Base-by-base conservation (phyloP, 2,888 invertebrate genomes). In the Smittia aterrima region DNA sequence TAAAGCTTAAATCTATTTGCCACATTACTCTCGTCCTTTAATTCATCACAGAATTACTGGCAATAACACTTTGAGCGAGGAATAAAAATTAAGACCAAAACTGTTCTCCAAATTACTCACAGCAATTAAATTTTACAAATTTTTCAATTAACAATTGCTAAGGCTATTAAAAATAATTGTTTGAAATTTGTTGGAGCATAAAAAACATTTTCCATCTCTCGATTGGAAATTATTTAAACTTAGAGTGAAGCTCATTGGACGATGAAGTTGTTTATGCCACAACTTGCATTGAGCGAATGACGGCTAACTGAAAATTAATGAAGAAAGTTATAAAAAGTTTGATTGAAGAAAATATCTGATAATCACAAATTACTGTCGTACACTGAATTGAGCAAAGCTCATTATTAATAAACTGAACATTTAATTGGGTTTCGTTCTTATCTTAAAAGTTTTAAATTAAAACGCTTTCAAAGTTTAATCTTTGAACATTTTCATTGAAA, bases 91-190 rank as follows among this genome's bases (percentile, higher is more conserved):
- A 6, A 22, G 13, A 58, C 18, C 58, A 58, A 66, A 66, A 62
- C 1, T 32, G 25, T 66, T 66, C 25, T 24, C 13, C 58, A 40
- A 72, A 72, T 72, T 72, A 58, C 54, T 72, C 27, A 58, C 72
- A 64, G 72, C 72, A 72, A 72, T 72, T 72, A 38, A 72, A 62
- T 72, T 72, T 72, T 72, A 72, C 72, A 62, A 72, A 72, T 62
- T 72, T 70, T 72, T 72, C 70, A 72, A 72, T 72, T 72, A 72
- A 72, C 67, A 67, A 67, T 67, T 67, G 67, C 40, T 40, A 40
- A 62, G 72, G 54, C 64, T 62, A 58, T 72, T 72, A 62, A 72
- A 62, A 58, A 62, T 62, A 72, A 72, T 64, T 72, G 72, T 64
- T 70, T 4, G 70, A 70, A 68, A 70, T 54, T 70, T 70, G 54